Evolutionary conservation across 2,888 invertebrate species (phyloP).

Genomic region (Venusia cambrica): DNA sequence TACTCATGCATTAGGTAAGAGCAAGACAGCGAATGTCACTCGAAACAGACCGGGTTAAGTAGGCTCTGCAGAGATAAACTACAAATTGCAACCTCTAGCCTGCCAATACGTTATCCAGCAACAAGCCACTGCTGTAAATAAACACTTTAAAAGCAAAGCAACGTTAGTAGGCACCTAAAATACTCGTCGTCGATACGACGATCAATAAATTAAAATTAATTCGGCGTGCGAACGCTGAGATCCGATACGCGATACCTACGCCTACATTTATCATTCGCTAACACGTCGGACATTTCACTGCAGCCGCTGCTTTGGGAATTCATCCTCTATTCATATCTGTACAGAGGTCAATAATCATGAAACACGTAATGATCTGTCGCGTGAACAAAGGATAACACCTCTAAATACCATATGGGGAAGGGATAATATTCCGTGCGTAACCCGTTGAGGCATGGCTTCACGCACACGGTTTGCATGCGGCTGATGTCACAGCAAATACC

Average conservation of each 20-base stretch:
- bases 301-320: constrained; percentile 54
- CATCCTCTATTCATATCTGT: constrained; percentile 54
- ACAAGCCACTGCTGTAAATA: constrained; percentile 51
- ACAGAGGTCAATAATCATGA: constrained; percentile 56
- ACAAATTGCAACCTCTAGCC: constrained; percentile 28
- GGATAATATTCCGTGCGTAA: constrained; percentile 64
- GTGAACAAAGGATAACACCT: constrained; percentile 72
- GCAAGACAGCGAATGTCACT: too few species aligned
- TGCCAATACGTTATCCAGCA: constrained; percentile 38
- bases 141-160: constrained; percentile 63
- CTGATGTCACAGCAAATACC: constrained; percentile 59
- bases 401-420: constrained; percentile 69
- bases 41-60: constrained; percentile 14
- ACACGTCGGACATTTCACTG: constrained; percentile 79
- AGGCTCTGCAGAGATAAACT: constrained; percentile 19
- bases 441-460: constrained; percentile 55
- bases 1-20: too few species aligned
- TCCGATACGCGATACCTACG: constrained; percentile 79
- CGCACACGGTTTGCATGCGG: constrained; percentile 59
- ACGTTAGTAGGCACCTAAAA: constrained; percentile 74
- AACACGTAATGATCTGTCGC: constrained; percentile 63
- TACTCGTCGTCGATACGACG: constrained; percentile 74
- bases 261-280: constrained; percentile 81
- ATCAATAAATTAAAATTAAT: constrained; percentile 82
- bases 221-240: constrained; percentile 80